Percentiles rank a stretch among this genome's conserved stretches.
Conservation (phyloP, 2,888 invertebrate species). For the Drosophila prolongata region DNA sequence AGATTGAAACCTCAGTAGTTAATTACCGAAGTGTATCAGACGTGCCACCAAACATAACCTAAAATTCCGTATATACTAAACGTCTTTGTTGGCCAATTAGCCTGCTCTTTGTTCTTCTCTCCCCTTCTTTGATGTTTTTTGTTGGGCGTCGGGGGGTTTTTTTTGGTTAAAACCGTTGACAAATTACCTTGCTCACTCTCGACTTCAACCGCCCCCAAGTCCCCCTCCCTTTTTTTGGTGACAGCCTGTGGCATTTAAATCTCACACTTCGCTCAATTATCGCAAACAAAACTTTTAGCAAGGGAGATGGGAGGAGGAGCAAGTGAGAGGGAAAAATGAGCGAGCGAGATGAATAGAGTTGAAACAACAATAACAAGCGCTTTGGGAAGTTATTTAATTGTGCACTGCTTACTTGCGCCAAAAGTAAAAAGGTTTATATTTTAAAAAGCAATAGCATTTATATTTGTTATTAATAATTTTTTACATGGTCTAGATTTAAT, state of each 20-base stretch:
- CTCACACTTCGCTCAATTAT: constrained; percentile 74
- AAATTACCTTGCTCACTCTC: constrained; percentile 41
- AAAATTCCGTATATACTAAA: constrained; percentile 1
- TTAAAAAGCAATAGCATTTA: no score
- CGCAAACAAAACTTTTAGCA: constrained; percentile 65
- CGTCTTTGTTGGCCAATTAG: constrained; percentile 63
- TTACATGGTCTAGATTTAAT: no score
- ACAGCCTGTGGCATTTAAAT: constrained; percentile 67
- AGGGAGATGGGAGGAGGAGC: constrained; percentile 13
- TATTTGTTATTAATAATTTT: no score
- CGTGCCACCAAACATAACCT: neutral
- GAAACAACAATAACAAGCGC: constrained; percentile 46
- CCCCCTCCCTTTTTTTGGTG: neutral
- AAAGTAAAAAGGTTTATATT: neutral
- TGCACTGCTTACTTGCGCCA: constrained; percentile 21
- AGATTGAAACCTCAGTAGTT: no score
- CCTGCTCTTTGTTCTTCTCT: constrained; percentile 51
- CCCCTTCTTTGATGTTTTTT: constrained; percentile 39
- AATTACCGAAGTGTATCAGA: no score
- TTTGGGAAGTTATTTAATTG: constrained; percentile 71
- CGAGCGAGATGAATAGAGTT: neutral
- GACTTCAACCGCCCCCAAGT: constrained; percentile 2
- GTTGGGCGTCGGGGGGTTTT: neutral
- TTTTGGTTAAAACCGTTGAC: constrained; percentile 38
- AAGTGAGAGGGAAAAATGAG: neutral